Base-by-base conservation (phyloP, 1,140 invertebrate genomes). In the Drosophila setifemur region DNA sequence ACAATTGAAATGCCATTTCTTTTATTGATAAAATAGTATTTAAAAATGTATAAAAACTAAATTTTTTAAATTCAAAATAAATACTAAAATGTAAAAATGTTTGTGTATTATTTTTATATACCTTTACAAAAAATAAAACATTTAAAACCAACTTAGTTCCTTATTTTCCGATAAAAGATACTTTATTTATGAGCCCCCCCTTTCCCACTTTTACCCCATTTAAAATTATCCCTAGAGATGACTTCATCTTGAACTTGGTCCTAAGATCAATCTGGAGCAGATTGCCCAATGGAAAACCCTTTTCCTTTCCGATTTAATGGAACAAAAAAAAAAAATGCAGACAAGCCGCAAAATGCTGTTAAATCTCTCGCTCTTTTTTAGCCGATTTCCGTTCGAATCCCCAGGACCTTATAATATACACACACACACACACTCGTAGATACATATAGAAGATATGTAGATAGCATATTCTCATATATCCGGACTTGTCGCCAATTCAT, bases 401-500 rank as follows among this genome's bases (percentile, higher is more conserved):
- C 33, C 33, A 8, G 4, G 9, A 28, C 23, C 18, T 18, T 23
- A 9, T n/a, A n/a, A n/a, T n/a, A n/a, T n/a, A n/a, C n/a, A n/a
- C n/a, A n/a, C n/a, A n/a, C n/a, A n/a, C n/a, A n/a, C n/a, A n/a
- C n/a, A n/a, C n/a, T n/a, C n/a, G n/a, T n/a, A 16, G n/a, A 12
- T 8, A 26, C 11, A 57, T 31, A 14, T 12, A 33, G 31, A 33
- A 12, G 16, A 48, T n/a, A 67, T 83, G 71, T 52, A 69, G 70
- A 71, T 71, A 83, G 77, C 79, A 83, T 83, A 83, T 83, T 85
- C 77, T 85, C 79, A 79, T 79, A 83, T 79, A 79, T 83, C 79
- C 79, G 79, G 81, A 68, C 53, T 77, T 86, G 70, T 72, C 79
- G 70, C 74, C 79, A 83, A 83, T 83, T 85, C 79, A 47, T 45